A percentile compares a stretch with the other conserved stretches of the same genome.
Evolutionary conservation across 2,797 vertebrate genomes (phyloP).

Genomic region (Myotis planiceps): DNA sequence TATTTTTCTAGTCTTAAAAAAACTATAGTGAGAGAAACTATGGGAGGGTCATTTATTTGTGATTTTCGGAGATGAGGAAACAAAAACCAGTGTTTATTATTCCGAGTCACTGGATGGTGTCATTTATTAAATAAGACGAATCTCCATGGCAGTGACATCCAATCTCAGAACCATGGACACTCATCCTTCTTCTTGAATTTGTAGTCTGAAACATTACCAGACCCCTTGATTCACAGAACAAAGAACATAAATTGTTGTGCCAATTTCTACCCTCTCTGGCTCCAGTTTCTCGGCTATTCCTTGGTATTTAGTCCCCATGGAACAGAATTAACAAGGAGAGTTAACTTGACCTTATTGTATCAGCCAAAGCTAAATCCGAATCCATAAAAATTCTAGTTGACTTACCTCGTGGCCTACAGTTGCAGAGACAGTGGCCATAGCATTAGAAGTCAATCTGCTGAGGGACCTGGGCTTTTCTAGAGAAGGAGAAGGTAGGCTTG

Average conservation of each 20-base stretch:
- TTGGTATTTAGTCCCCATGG: neutral
- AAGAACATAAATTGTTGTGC: neutral
- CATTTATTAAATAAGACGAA: neutral
- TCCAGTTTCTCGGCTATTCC: neutral
- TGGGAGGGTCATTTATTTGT: neutral
- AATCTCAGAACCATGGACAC: neutral
- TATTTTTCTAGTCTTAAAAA: constrained; percentile 22
- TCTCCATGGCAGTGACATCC: neutral
- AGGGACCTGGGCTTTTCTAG: neutral
- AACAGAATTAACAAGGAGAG: neutral
- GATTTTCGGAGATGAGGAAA: neutral
- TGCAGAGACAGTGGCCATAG: neutral
- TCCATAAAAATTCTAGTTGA: neutral
- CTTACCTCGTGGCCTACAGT: neutral
- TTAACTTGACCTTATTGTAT: neutral
- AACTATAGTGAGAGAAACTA: neutral
- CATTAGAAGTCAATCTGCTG: neutral
- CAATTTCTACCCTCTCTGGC: neutral
- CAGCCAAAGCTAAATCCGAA: neutral
- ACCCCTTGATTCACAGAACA: neutral
- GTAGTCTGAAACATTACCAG: neutral
- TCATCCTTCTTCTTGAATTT: neutral
- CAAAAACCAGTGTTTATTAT: neutral
- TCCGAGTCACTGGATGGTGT: neutral
- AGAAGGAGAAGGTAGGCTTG: neutral